Evolutionary conservation across 2,113 vertebrate genomes (phyloP).

Genomic region (Rhodinocichla rosea): DNA sequence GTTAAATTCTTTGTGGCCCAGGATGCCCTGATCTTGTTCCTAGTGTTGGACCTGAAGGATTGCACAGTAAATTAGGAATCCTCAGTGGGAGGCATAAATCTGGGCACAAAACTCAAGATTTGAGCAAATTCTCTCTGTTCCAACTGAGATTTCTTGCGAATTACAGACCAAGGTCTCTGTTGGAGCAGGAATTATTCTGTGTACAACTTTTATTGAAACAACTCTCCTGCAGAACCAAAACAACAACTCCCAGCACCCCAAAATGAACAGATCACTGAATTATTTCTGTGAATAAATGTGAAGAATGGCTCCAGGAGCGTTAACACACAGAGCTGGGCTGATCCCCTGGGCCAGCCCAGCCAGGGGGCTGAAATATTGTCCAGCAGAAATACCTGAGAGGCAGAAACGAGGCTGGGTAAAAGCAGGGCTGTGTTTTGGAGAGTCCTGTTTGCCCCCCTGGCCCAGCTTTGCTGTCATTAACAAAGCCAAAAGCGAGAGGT

Average conservation of each 20-base stretch:
- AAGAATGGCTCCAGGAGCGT: neutral
- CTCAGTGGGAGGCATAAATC: neutral
- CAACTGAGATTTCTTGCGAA: neutral
- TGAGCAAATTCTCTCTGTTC: neutral
- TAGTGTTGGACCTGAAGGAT: neutral
- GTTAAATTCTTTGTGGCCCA: neutral
- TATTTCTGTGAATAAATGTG: neutral
- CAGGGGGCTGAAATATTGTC: neutral
- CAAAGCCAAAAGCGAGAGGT: slow-evolving; percentile 66
- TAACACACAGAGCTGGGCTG: neutral
- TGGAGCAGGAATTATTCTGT: neutral
- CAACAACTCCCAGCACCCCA: neutral
- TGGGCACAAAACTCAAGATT: neutral
- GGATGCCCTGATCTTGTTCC: neutral
- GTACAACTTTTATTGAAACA: neutral
- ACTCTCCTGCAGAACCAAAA: neutral
- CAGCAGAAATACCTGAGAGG: neutral
- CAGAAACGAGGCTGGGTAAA: neutral
- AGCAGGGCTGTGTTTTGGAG: slow-evolving; percentile 3
- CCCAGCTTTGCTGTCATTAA: slow-evolving; percentile 66
- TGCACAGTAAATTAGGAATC: neutral
- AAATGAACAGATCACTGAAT: neutral
- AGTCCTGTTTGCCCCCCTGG: neutral
- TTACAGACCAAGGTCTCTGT: neutral
- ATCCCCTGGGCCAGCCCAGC: neutral